Base-by-base conservation (phyloP, 2,888 invertebrate species). In the Coelopa pilipes region DNA sequence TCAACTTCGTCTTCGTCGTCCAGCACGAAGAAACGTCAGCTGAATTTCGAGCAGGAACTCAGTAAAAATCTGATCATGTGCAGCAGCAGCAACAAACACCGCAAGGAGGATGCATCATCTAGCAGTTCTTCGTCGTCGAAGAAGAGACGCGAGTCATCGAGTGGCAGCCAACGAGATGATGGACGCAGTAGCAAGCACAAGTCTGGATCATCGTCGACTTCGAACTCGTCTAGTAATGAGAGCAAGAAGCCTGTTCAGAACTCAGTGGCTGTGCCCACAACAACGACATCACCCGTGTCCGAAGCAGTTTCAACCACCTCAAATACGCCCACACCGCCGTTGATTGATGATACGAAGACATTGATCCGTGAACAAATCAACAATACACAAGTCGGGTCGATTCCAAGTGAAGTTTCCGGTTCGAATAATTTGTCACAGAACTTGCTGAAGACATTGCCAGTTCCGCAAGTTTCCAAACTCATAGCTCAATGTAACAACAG, bases 31-130 rank as follows among this genome's bases (percentile, higher is more conserved):
- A 87, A 86, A 75, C 55, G 89, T 81, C 74, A 90, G 88, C 81
- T 89, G 83, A 76, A 90, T 88, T 84, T 90, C 87, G 74, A 84
- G 87, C 79, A 90, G 74, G 85, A 85, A 72, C 70, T 80, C 24
- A 80, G 78, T 12, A 80, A 80, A 66, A 79, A 79, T 73, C 59
- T 78, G 73, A 76, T 76, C 72, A 60, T 84, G 69, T 74, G 83
- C 47, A 78, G 81, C n/a, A 78, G 78, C 12, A 78, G 76, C 68
- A 80, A 76, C 69, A 78, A 62, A 57, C 76, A 62, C 19, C 73
- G 71, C 3, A 75, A 77, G 13, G 77, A 78, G 12, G 67, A 66
- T 1, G 73, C 66, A 15, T 13, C 47, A 13, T 7, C 13, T 4
- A 46, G n/a, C 24, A 47, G n/a, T 59, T 49, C 62, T 5, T 55